Base-by-base conservation (phyloP, 2,888 invertebrate species). In the Eupithecia pulchellata region DNA sequence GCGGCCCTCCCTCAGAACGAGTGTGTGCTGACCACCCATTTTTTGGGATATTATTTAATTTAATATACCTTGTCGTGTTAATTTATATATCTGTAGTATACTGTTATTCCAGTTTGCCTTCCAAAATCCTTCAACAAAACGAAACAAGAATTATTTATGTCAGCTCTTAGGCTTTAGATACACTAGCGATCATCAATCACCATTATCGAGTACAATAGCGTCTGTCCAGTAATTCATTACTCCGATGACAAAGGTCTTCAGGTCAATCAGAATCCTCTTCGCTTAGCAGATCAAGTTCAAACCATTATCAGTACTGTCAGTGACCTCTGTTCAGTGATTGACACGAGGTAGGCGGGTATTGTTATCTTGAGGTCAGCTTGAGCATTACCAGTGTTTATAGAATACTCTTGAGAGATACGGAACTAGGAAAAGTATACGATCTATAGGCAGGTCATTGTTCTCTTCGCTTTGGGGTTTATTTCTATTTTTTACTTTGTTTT, bases 221-320 rank as follows among this genome's bases (percentile, higher is more conserved):
- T 52, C 25, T 20, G 29, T 57, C 14, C 30, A 30, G 58, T 30
- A 32, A 60, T 47, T 64, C 29, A 71, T 64, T 27, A 62, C 57
- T 63, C 14, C n/a, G 42, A 58, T 47, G 42, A 63, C 27, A 62
- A 29, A 30, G 34, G 61, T 39, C 62, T 34, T 14, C 57, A 55
- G 57, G 65, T 65, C 68, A 68, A 64, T 68, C 67, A 64, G 55
- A 6, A 1, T 20, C 8, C 17, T 58, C 30, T 60, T 57, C 52
- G 25, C 13, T 29, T 34, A 25, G 32, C 60, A 64, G 39, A 71
- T 65, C 71, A 71, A 71, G 68, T 68, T 62, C 60, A 34, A 66
- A n/a, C 66, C 63, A 57, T 58, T 30, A 58, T 27, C 17, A 39
- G 25, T 52, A 34, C 11, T 71, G 67, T 30, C 65, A 64, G 58